phyloP scores from a whole-genome alignment of 1,140 invertebrate species.

The Pachyrhynchus sulphureomaculatus region DNA sequence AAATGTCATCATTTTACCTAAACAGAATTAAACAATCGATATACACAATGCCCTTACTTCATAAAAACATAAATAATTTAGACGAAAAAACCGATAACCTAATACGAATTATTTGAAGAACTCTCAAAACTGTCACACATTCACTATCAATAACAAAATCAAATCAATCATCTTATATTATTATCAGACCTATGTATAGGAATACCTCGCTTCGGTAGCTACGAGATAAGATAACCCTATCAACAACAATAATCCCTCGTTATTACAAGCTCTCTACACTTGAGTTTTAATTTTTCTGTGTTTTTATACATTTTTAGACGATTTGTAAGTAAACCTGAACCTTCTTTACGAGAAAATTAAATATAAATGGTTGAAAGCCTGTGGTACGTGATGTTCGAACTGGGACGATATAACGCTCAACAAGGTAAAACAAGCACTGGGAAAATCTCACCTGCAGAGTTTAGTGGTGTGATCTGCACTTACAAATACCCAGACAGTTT shows the following conservation, averaged over 20 bases:
- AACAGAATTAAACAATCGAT: too few relatives aligned
- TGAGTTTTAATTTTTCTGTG: background rate
- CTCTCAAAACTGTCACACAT: constrained; percentile 23
- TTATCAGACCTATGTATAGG: constrained; percentile 29
- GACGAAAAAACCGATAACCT: constrained; percentile 2
- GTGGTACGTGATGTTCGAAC: too few relatives aligned
- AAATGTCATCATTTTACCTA: too few relatives aligned
- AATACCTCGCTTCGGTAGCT: constrained; percentile 32
- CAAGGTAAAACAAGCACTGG: too few relatives aligned
- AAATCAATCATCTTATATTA: constrained; percentile 33
- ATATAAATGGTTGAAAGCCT: too few relatives aligned
- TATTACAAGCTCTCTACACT: constrained; percentile 3
- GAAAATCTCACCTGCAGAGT: too few relatives aligned
- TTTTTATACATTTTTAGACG: background rate
- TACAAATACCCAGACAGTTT: too few relatives aligned
- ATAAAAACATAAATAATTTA: background rate
- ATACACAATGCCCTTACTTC: background rate
- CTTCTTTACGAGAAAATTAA: too few relatives aligned
- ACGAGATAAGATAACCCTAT: constrained; percentile 37
- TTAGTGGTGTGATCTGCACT: too few relatives aligned
- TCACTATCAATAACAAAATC: constrained; percentile 30
- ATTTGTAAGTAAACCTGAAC: too few relatives aligned
- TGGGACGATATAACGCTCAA: too few relatives aligned
- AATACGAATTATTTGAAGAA: background rate
- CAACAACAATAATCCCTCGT: constrained; percentile 20